Evolutionary conservation across 2,888 invertebrate species (phyloP), one percentile per base, ranked within the genome.

Genomic region (Drosophila macrothrix): DNA sequence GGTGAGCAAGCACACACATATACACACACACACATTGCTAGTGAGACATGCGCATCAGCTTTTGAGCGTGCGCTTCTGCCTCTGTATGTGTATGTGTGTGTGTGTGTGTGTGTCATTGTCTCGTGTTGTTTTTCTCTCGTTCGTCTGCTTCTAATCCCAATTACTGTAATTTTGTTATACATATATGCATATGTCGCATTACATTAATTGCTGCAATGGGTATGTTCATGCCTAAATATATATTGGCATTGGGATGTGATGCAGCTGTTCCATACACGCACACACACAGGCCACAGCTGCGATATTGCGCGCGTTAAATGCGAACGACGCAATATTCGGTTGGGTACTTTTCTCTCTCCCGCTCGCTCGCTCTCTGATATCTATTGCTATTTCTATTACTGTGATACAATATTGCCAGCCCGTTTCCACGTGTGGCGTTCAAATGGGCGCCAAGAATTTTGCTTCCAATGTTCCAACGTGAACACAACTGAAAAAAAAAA

Each of bases 281-380:
- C 35, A 68, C 52, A 41, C 19, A 39, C 62, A 52, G 22, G 31
- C 43, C 56, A 61, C 37, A 69, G 25, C 39, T 56, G 60, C 39
- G 54, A 39, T 50, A 43, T 61, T 66, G 62, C 79, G 74, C 82
- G 78, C 83, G 60, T 59, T 82, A 64, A 82, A 74, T 84, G 60
- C 68, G 58, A 82, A 90, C 85, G 85, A 90, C 83, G 83, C 90
- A 84, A 84, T 84, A 90, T 82, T 75, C 58, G 56, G 62, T 67
- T 69, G 37, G 29, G 39, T 64, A 68, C 74, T 68, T 73, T 82
- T 78, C 53, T 46, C 46, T 74, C 52, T 61, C 28, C 29, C 39
- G n/a, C 14, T n/a, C 39, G 39, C 53, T 49, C 28, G 52, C 19
- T 56, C 61, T 56, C 22, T 29, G 50, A 31, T 56, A 71, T 71